Percentiles rank a stretch among this genome's conserved stretches.
Conservation (phyloP, 37 sponge, comb jelly and placozoan species). For the Cladorhizidae sp. region DNA sequence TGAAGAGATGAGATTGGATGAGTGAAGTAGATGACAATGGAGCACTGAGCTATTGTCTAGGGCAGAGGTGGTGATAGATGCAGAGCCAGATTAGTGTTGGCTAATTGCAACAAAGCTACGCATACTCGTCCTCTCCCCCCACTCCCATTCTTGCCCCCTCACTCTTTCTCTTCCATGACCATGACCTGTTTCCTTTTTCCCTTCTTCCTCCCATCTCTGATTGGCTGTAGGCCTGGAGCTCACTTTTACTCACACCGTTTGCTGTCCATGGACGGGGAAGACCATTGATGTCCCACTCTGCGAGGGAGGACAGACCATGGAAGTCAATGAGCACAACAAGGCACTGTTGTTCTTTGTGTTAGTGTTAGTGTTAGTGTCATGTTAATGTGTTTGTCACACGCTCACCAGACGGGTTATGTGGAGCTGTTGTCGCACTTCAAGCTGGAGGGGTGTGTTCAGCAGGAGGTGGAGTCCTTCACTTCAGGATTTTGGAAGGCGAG, state of each 20-base stretch:
- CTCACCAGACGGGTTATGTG: constrained; percentile 23
- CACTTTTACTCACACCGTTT: constrained; percentile 11
- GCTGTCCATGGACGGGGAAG: constrained; percentile 20
- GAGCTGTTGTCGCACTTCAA: constrained; percentile 42
- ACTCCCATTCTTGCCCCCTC: no score
- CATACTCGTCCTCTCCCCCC: no score
- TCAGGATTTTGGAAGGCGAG: constrained; percentile 68
- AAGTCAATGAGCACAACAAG: constrained; percentile 63
- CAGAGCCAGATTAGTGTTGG: no score
- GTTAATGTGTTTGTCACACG: background rate
- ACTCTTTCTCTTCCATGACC: background rate
- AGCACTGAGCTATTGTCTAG: no score
- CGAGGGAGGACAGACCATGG: constrained; percentile 18
- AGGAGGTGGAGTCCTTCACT: constrained; percentile 31
- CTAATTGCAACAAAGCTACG: no score
- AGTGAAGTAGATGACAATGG: no score
- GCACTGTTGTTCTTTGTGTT: background rate
- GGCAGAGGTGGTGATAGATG: no score
- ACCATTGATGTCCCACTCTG: constrained; percentile 3
- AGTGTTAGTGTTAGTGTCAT: background rate
- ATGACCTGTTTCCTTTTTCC: background rate
- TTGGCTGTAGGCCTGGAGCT: constrained; percentile 29
- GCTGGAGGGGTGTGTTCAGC: constrained; percentile 8
- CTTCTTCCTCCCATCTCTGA: background rate
- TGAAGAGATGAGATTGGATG: no score